Conservation (phyloP, 2,888 invertebrate genomes). For the Sesamia inferens region DNA sequence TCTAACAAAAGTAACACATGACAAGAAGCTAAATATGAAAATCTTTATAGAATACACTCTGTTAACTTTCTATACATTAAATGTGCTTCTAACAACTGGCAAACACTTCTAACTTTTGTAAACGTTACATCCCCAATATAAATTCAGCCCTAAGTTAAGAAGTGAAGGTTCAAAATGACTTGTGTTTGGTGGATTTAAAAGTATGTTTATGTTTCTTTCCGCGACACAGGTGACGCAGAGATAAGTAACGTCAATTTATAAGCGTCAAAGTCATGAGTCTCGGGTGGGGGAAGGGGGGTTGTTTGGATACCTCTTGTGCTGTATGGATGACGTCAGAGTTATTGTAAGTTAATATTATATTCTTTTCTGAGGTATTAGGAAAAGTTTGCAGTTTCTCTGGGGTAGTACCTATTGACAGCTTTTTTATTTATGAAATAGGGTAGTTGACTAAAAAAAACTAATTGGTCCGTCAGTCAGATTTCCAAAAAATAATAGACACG, state of each 20-base stretch:
- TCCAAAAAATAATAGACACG: too few relatives aligned
- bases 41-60: slow-evolving; percentile 49
- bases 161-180: background rate
- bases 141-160: background rate
- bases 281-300: slow-evolving; percentile 36
- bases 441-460: too few relatives aligned
- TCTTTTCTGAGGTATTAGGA: slow-evolving; percentile 6
- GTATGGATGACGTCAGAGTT: slow-evolving; percentile 45
- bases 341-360: slow-evolving; percentile 51
- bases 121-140: background rate
- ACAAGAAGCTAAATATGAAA: slow-evolving; percentile 45
- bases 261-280: slow-evolving; percentile 73
- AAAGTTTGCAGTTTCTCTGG: background rate
- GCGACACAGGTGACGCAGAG: slow-evolving; percentile 73
- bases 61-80: slow-evolving; percentile 49
- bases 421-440: background rate
- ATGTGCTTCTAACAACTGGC: slow-evolving; percentile 41
- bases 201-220: slow-evolving; percentile 48
- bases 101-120: slow-evolving; percentile 42
- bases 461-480: too few relatives aligned
- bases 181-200: slow-evolving; percentile 46
- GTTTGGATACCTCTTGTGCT: slow-evolving; percentile 52
- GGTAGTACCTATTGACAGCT: background rate
- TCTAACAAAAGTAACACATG: slow-evolving; percentile 26
- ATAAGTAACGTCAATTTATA: slow-evolving; percentile 80